Evolutionary conservation across 2,113 vertebrate genomes (phyloP), one percentile per base, ranked within the genome.

Genomic region (Serilophus lunatus): DNA sequence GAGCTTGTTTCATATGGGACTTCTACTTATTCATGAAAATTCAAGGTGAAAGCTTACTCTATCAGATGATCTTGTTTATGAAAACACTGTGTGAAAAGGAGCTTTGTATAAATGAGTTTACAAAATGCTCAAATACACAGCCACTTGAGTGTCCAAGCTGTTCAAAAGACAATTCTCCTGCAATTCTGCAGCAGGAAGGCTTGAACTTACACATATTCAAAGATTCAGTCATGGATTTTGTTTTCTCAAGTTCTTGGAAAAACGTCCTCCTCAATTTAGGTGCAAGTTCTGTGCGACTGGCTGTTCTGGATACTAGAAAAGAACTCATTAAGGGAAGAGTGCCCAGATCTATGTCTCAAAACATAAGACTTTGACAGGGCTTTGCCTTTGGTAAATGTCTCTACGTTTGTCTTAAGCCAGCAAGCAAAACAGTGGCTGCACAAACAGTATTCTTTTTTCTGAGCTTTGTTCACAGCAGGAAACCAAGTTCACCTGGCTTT

Each of bases 401-500:
- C 24, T n/a, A 0, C 53, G 49, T 38, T 84, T 71, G 24, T 77
- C 23, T 68, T 80, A 90, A 85, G 36, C 18, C 28, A 68, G 28
- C 70, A 85, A 70, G 44, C 18, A 88, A 95, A 92, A 8, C 68
- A 83, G 18, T 23, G 38, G 26, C 56, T 95, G 70, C 14, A 71
- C 88, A 82, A 76, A 0, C 38, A 83, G 31, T 12, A 8, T 51
- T 76, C 35, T 33, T 82, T 89, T 87, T 42, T 69, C 6, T 59
- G 68, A 71, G 44, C 19, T 90, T 64, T 65, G 13, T 84, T 66
- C 88, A 45, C 61, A 93, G 47, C 80, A 85, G 70, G 64, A 94
- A 92, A 76, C 23, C 38, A 53, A 82, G 79, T 94, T 86, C 66
- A 81, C 42, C 49, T 88, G 69, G 47, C 57, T 90, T 82, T 59